A percentile compares a stretch with the other conserved stretches of the same genome.
Conservation (phyloP, 2,113 vertebrate species). For the Falcunculus frontatus region DNA sequence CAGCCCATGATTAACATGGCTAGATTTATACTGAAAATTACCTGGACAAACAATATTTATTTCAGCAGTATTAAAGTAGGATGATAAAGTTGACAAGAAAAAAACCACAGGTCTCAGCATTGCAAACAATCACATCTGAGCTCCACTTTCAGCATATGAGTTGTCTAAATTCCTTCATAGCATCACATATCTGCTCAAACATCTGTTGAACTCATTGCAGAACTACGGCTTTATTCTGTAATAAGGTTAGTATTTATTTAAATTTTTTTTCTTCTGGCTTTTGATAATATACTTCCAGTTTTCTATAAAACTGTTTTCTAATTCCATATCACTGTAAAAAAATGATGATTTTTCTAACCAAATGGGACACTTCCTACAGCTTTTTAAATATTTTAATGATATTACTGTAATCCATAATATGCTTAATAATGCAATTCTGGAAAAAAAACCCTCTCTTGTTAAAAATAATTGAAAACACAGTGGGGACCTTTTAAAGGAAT, state of each 20-base stretch:
- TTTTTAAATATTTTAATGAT: neutral
- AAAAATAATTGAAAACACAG: slow-evolving; percentile 37
- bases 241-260: neutral
- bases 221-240: neutral
- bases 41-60: neutral
- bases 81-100: neutral
- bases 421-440: slow-evolving; percentile 26
- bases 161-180: neutral
- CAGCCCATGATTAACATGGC: neutral
- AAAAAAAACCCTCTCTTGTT: neutral
- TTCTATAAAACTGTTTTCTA: neutral
- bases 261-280: neutral
- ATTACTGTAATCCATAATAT: slow-evolving; percentile 5
- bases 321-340: neutral
- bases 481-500: neutral
- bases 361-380: neutral
- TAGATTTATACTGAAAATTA: neutral
- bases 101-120: neutral
- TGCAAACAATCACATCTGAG: neutral
- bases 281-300: neutral
- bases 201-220: neutral
- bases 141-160: neutral
- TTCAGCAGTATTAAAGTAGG: neutral
- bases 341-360: neutral
- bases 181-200: neutral